Evolutionary conservation across 1,140 invertebrate genomes (phyloP), one percentile per base, ranked within the genome.

Genomic region (Anastrepha obliqua): DNA sequence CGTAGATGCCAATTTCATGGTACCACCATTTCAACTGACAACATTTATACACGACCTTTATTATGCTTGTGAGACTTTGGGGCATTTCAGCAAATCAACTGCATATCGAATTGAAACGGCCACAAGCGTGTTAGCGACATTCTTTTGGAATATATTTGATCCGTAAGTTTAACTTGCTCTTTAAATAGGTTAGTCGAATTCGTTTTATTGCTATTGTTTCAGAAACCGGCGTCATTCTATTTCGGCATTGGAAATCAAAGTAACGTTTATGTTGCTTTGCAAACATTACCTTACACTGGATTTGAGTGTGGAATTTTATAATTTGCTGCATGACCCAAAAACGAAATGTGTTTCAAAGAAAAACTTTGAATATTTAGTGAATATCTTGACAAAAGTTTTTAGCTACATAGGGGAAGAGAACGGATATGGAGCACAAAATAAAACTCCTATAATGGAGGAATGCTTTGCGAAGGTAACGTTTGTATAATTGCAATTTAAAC

Each of bases 141-240:
- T 93, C 86, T 91, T 93, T 86, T 93, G 92, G 92, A 91, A 93
- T 67, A 89, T 92, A 29, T 93, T 90, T 86, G 92, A 93, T 89
- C 91, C 92, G 91, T 93, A 89, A 70, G 91, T 70, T 70, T 42
- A 17, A 15, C 6, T 8, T 67, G 5, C 39, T 67, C 39, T 15
- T 0, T 29, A 29, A 29, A 29, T 29, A 29, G 29, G 29, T 29
- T 29, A 29, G 29, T 29, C 29, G 29, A 29, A 29, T 29, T 58
- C 7, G 55, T 58, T 1, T 2, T 58, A 58, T 58, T 2, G 1
- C 6, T 88, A 15, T 1, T 5, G 11, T 86, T 87, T n/a, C 60
- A 92, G 92, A 0, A 90, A 92, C 39, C 89, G 92, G 0, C 88
- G 90, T 8, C 91, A 92, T 67, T 92, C 92, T 0, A 91, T 93